These are phyloP conservation scores for Maniola hyperantus DNA, from an alignment of 2,888 invertebrate genomes.

Conservation along the genomic window DNA sequence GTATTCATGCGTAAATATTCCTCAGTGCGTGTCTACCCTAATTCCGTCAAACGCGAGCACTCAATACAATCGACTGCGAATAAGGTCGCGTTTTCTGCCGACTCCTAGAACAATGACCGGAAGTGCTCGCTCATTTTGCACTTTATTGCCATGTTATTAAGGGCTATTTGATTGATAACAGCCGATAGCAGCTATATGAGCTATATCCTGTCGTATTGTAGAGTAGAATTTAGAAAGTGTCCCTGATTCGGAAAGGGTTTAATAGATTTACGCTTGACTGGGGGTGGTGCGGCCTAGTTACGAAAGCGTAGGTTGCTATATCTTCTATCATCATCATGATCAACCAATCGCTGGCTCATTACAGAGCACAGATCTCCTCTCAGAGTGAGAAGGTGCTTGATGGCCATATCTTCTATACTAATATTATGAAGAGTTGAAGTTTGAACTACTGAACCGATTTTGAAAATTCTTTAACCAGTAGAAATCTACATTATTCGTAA, in stretches of 20 bases:
- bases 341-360: too few relatives aligned
- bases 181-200: constrained; percentile 1
- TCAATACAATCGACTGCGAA: constrained; percentile 45
- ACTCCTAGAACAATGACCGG: constrained; percentile 47
- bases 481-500: too few relatives aligned
- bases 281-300: neutral
- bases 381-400: too few relatives aligned
- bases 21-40: neutral
- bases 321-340: too few relatives aligned
- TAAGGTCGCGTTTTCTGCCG: constrained; percentile 64
- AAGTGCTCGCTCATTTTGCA: constrained; percentile 47
- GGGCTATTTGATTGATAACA: constrained; percentile 35
- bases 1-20: neutral
- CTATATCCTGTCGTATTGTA: constrained; percentile 55
- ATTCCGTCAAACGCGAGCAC: constrained; percentile 8
- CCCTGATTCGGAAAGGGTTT: constrained; percentile 29
- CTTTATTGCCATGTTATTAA: constrained; percentile 51
- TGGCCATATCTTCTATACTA: too few relatives aligned
- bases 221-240: constrained; percentile 71
- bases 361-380: too few relatives aligned
- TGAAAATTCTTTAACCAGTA: too few relatives aligned
- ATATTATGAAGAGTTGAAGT: too few relatives aligned
- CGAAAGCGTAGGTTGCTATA: neutral
- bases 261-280: constrained; percentile 8
- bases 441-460: too few relatives aligned